A percentile compares a stretch with the other conserved stretches of the same genome.
Conservation (phyloP, 2,888 invertebrate species). For the Microplitis deprimator region DNA sequence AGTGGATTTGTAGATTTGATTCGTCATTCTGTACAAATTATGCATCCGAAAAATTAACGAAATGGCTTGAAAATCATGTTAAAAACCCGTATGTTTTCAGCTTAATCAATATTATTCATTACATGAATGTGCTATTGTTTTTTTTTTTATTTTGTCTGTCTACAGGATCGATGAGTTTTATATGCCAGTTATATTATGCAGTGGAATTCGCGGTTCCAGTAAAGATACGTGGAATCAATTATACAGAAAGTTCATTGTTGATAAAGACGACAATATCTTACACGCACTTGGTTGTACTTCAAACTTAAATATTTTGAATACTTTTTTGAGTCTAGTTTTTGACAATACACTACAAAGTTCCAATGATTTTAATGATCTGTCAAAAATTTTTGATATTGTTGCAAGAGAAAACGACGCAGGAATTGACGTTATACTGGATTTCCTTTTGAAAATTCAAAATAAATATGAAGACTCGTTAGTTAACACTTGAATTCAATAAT, state of each 20-base stretch:
- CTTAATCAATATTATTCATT: background rate
- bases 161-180: conserved; percentile 72
- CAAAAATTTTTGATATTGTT: background rate
- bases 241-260: conserved; percentile 26
- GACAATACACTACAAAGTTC: background rate
- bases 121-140: background rate
- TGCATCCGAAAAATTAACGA: conserved; percentile 49
- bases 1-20: conserved; percentile 68
- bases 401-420: background rate
- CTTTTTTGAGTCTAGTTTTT: conserved; percentile 43
- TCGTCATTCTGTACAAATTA: conserved; percentile 65
- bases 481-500: background rate
- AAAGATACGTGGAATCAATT: conserved; percentile 50
- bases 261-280: conserved; percentile 66
- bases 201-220: conserved; percentile 64
- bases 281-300: conserved; percentile 70
- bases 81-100: conserved; percentile 34
- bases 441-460: background rate
- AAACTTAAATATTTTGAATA: conserved; percentile 68
- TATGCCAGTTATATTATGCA: conserved; percentile 70
- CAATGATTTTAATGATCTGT: conserved; percentile 47
- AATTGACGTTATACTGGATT: background rate
- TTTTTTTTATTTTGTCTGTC: conserved; percentile 10
- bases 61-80: conserved; percentile 39
- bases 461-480: background rate